phyloP scores from a whole-genome alignment of 2,113 vertebrate species.

The Mastomys natalensis region DNA sequence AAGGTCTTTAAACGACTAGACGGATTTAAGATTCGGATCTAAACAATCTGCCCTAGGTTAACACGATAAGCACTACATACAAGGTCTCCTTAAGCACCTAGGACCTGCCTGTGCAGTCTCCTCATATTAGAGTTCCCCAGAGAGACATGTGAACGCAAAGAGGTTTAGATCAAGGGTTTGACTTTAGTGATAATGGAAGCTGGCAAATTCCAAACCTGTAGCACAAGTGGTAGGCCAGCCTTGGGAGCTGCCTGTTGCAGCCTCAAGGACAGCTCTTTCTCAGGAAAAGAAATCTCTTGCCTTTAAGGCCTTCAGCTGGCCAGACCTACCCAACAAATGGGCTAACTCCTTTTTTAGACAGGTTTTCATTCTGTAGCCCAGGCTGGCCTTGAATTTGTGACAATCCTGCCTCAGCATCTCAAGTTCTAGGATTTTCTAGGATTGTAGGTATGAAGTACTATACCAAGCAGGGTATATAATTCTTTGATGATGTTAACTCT shows the following conservation, averaged over 20 bases:
- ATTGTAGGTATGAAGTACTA: not conserved
- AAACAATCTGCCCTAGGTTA: not conserved
- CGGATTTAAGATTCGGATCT: not conserved
- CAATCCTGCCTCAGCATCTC: not conserved
- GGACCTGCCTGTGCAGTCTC: not conserved
- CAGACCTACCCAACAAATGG: not conserved
- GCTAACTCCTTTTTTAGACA: too few species aligned
- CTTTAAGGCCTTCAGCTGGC: not conserved
- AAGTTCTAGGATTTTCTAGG: not conserved
- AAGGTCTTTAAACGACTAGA: not conserved
- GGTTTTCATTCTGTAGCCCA: not conserved
- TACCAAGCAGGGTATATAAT: not conserved
- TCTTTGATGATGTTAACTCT: not conserved
- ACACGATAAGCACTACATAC: accelerated
- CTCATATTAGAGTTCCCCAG: not conserved
- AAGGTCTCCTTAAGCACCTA: not conserved
- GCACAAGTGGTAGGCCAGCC: not conserved
- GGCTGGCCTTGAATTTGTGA: not conserved
- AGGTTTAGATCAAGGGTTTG: constrained; percentile 16
- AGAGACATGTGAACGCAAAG: too few species aligned
- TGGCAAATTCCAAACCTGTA: not conserved
- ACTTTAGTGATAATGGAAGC: not conserved
- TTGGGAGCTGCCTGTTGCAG: not conserved
- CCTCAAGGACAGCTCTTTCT: not conserved
- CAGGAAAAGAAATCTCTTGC: not conserved